These are phyloP conservation scores for Sialis lutaria DNA, from an alignment of 2,888 invertebrate genomes.

Conservation along the genomic window DNA sequence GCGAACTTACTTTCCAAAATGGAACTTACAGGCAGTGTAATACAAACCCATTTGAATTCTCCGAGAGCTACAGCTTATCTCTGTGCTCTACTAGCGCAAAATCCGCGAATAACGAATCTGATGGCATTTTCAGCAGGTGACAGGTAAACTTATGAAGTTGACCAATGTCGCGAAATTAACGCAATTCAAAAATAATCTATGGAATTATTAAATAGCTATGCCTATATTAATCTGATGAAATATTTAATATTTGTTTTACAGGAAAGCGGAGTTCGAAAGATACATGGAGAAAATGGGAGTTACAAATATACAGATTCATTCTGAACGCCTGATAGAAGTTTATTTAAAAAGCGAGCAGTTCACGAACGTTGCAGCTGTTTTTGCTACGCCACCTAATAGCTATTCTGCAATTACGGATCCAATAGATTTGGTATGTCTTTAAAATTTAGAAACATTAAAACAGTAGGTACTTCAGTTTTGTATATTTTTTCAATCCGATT, in stretches of 20 bases:
- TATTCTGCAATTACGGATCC: slow-evolving; percentile 65
- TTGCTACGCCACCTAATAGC: slow-evolving; percentile 66
- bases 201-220: no score
- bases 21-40: slow-evolving; percentile 51
- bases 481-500: no score
- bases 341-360: slow-evolving; percentile 32
- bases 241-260: slow-evolving; percentile 15
- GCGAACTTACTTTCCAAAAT: slow-evolving; percentile 46
- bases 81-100: slow-evolving; percentile 42
- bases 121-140: slow-evolving; percentile 42
- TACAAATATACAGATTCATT: slow-evolving; percentile 31
- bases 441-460: not conserved
- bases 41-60: slow-evolving; percentile 64
- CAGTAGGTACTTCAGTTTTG: not conserved
- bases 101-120: slow-evolving; percentile 38
- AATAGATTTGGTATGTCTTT: slow-evolving; percentile 42
- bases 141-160: slow-evolving; percentile 11
- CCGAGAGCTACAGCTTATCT: slow-evolving; percentile 65
- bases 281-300: slow-evolving; percentile 54
- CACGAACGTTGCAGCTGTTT: slow-evolving; percentile 41
- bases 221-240: not conserved
- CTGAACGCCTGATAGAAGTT: slow-evolving; percentile 31
- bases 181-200: not conserved
- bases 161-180: not conserved
- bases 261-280: slow-evolving; percentile 44